phyloP scores from a whole-genome alignment of 2,888 invertebrate genomes.

The Tenthredo scrophulariae region DNA sequence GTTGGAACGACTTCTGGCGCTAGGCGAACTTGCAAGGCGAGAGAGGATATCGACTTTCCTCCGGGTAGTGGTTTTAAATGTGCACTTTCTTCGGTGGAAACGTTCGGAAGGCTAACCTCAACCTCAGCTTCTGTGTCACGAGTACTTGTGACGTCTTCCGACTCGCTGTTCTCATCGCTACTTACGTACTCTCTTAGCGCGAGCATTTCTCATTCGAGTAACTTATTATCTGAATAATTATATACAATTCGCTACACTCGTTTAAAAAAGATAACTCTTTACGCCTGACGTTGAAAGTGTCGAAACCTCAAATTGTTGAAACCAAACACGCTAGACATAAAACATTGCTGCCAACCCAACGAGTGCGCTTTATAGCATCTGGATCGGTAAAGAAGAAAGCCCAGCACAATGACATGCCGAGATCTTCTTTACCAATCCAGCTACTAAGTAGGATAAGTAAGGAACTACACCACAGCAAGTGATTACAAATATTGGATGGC shows the following conservation, averaged over 20 bases:
- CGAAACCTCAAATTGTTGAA: background rate
- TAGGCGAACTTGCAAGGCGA: conserved; percentile 87
- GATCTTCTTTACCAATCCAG: background rate
- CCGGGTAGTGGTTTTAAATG: conserved; percentile 82
- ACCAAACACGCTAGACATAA: background rate
- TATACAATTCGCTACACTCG: background rate
- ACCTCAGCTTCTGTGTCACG: conserved; percentile 64
- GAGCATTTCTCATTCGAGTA: conserved; percentile 80
- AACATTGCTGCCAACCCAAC: no score
- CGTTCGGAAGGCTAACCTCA: conserved; percentile 74
- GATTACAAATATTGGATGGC: no score
- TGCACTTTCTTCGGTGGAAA: conserved; percentile 74
- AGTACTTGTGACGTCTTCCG: conserved; percentile 66
- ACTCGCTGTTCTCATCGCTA: conserved; percentile 81
- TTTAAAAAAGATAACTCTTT: background rate
- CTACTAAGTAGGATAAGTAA: no score
- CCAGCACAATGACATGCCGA: background rate
- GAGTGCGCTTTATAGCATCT: background rate
- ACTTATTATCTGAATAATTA: background rate
- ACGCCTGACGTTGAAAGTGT: background rate
- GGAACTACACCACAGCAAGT: no score
- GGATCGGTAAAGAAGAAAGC: background rate
- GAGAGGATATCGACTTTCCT: conserved; percentile 79
- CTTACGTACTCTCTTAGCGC: conserved; percentile 88
- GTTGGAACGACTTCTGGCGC: conserved; percentile 92